Evolutionary conservation across 2,888 invertebrate genomes (phyloP), one percentile per base, ranked within the genome.

Genomic region (Agrotis ipsilon): DNA sequence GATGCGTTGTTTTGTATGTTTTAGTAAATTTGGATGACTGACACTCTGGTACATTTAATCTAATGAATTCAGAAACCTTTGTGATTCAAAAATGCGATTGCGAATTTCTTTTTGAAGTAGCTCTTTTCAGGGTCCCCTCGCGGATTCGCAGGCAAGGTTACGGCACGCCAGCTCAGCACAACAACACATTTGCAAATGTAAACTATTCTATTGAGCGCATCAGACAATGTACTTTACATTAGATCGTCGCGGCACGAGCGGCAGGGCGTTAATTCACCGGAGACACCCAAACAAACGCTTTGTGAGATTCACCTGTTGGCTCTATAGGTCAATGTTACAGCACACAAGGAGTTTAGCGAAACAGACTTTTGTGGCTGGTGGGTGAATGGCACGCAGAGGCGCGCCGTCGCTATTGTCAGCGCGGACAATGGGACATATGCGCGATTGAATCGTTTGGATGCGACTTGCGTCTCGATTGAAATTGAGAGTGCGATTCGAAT

Each of bases 251-350:
- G 75, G 74, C 81, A 75, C 83, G 72, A 67, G 84, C 83, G 74
- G 79, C 79, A 87, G 87, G 87, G 88, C 87, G 89, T 88, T 92
- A 92, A 92, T 92, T 92, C 90, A 91, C 85, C 85, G 76, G 91
- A 93, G 93, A 93, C 94, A 95, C 95, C 94, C 94, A 95, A 95
- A 95, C 94, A 95, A 93, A 90, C 88, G 91, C 90, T 93, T 92
- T 92, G 92, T 92, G 87, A 91, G 90, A 93, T 89, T 93, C 94
- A 95, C 94, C 95, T 94, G 94, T 94, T 94, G 94, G 94, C 90
- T 94, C 95, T 95, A 94, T 95, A 94, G 96, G 96, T 96, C 95
- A 95, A 95, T 95, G 95, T 94, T 94, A 94, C 94, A 93, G 91
- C 90, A 90, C 85, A 91, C 92, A 94, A 94, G 94, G 94, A 94